Base-by-base conservation (phyloP, 2,888 invertebrate species). In the Patella ulyssiponensis region DNA sequence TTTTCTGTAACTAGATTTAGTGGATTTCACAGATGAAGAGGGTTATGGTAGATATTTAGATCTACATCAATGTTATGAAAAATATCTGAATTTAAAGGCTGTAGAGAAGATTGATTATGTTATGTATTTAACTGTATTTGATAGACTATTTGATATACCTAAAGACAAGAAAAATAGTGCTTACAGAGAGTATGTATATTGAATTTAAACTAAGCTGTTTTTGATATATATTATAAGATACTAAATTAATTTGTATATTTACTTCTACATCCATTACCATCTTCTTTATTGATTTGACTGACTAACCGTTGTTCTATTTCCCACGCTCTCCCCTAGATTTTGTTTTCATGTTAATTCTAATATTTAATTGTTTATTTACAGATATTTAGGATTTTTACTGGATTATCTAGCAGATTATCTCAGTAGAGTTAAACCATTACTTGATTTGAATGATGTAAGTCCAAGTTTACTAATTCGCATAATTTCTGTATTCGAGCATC, bases 41-140 rank as follows among this genome's bases (percentile, higher is more conserved):
- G 99, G 99, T 1, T 99, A 98, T 92, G 99, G 99, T 17, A 97
- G 97, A 91, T 99, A 98, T 93, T 93, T 99, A 76, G 99, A 99
- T 93, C 93, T 99, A 71, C 98, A 99, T 92, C 96, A 97, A 91
- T 97, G 98, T 88, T 98, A 97, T 92, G 97, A 97, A 88, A 96
- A 96, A 89, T 99, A 96, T 91, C 95, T 99, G 53, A 99, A 99
- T 92, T 93, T 99, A 54, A 98, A 99, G 91, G 98, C 98, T 12
- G 95, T 99, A 86, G 98, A 98, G 92, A 91, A 90, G 87, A 88
- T 98, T 54, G 99, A 99, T 92, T 99, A 99, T 92, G 96, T 99
- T 74, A 95, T 96, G 0, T 99, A 98, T 91, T 92, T 99, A 80
- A 95, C 96, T 82, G 95, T 95, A 79, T 98, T 99, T 91, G 99